Evolutionary conservation across 2,113 vertebrate species (phyloP).

Genomic region (Damaliscus lunatus): DNA sequence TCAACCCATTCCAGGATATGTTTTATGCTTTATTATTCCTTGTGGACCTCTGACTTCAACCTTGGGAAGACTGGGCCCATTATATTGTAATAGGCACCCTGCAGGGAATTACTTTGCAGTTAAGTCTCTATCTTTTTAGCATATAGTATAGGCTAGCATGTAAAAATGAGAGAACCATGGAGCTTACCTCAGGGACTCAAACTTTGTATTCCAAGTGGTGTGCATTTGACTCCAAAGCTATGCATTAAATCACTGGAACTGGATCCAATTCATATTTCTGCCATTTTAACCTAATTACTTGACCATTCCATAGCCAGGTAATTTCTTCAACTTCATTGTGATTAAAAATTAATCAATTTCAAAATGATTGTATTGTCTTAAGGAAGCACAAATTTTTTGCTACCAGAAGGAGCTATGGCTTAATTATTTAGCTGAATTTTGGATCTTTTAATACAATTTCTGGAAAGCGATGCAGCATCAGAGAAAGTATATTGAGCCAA

Average conservation of each 20-base stretch:
- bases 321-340: neutral
- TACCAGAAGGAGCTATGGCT: neutral
- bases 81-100: neutral
- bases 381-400: neutral
- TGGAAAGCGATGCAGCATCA: neutral
- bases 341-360: conserved; percentile 4
- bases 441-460: neutral
- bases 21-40: conserved; percentile 18
- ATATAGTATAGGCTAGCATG: neutral
- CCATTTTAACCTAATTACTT: neutral
- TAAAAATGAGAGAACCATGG: neutral
- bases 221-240: neutral
- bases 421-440: conserved; percentile 13
- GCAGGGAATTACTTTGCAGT: neutral
- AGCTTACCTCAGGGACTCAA: neutral
- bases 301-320: neutral
- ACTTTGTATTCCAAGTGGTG: neutral
- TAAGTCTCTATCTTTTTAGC: conserved; percentile 13
- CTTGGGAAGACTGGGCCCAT: neutral
- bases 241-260: neutral
- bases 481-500: neutral
- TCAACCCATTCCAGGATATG: neutral
- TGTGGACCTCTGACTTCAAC: neutral
- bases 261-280: neutral
- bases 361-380: neutral